A percentile compares a stretch with the other conserved stretches of the same genome.
Evolutionary conservation across 2,797 vertebrate species (phyloP).

Genomic region (Eupleurogrammus muticus): DNA sequence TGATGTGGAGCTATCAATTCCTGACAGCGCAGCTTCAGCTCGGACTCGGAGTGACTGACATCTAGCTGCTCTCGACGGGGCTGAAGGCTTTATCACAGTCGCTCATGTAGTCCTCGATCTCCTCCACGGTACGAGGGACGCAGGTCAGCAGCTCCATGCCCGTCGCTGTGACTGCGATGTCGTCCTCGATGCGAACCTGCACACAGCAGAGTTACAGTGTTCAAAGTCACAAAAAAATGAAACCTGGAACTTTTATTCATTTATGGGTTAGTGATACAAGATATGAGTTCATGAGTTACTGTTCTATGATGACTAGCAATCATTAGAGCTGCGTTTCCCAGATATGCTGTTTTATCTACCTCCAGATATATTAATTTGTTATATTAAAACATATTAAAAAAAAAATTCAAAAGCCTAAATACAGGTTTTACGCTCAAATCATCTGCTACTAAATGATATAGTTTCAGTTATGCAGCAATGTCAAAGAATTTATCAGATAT

Average conservation of each 20-base stretch:
- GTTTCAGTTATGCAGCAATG: no score
- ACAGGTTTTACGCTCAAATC: no score
- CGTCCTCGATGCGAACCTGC: conserved; percentile 96
- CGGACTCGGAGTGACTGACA: neutral
- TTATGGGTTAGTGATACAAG: neutral
- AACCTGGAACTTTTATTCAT: neutral
- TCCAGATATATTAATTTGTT: no score
- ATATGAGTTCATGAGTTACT: neutral
- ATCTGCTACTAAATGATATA: no score
- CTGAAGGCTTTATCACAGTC: conserved; percentile 83
- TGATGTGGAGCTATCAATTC: neutral
- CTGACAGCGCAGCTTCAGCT: neutral
- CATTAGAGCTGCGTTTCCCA: neutral
- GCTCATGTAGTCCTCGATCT: conserved; percentile 95
- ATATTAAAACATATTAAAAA: no score
- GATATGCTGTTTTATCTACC: no score
- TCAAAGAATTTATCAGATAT: neutral
- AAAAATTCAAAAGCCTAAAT: no score
- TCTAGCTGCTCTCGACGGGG: conserved; percentile 62
- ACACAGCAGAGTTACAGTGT: neutral
- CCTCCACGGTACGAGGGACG: conserved; percentile 93
- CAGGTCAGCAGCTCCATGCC: conserved; percentile 95
- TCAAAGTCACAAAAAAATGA: neutral
- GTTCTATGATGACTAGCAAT: neutral
- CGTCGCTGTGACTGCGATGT: conserved; percentile 87